Conservation (phyloP, 2,113 vertebrate species). For the Corydoras sp. region DNA sequence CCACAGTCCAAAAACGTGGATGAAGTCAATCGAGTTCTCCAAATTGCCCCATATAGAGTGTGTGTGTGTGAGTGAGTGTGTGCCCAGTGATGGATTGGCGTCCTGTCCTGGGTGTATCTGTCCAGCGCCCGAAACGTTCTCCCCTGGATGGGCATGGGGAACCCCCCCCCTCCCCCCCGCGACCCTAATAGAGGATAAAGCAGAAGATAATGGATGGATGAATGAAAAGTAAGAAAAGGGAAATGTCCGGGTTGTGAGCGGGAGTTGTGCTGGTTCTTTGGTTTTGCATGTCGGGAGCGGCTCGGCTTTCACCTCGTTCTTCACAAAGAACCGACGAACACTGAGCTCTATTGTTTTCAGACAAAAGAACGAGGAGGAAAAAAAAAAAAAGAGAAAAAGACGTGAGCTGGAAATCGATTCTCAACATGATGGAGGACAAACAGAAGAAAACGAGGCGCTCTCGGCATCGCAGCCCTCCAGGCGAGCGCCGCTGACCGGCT, state of each 20-base stretch:
- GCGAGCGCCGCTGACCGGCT: slow-evolving; percentile 16
- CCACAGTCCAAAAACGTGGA: too few relatives aligned
- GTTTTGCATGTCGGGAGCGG: slow-evolving; percentile 38
- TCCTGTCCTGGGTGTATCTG: too few relatives aligned
- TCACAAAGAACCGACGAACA: slow-evolving; percentile 3
- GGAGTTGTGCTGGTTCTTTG: slow-evolving; percentile 16
- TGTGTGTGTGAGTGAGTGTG: too few relatives aligned
- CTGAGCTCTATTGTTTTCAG: slow-evolving; percentile 5
- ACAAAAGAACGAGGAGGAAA: neutral
- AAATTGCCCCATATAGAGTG: too few relatives aligned
- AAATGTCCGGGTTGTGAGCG: slow-evolving; percentile 10
- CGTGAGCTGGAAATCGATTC: slow-evolving; percentile 36
- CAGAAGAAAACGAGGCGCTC: slow-evolving; percentile 1
- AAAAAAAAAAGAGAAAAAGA: neutral
- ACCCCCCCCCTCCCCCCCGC: too few relatives aligned
- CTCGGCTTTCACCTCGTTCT: neutral
- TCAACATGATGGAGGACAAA: slow-evolving; percentile 23
- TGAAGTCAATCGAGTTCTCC: too few relatives aligned
- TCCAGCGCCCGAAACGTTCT: too few relatives aligned
- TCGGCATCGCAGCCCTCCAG: slow-evolving; percentile 24
- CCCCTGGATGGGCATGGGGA: too few relatives aligned
- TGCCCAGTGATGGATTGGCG: too few relatives aligned
- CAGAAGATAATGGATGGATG: too few relatives aligned
- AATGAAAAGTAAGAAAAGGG: slow-evolving; percentile 11
- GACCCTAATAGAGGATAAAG: too few relatives aligned